Percentiles rank a stretch among this genome's conserved stretches.
These are phyloP conservation scores for Microctonus hyperodae DNA, from an alignment of 2,888 invertebrate genomes.

Conservation along the genomic window DNA sequence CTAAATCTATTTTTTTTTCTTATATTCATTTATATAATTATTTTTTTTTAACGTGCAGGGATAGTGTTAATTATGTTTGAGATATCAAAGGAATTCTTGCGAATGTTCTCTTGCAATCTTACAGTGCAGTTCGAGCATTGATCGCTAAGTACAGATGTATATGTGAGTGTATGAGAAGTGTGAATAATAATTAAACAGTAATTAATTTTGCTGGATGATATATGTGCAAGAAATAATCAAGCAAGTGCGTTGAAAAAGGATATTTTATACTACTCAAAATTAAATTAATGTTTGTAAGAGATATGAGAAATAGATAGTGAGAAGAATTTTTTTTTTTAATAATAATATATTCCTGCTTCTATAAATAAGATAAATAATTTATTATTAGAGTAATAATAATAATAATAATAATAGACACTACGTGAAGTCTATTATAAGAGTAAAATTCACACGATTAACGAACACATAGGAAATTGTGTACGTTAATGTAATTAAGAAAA, in stretches of 20 bases:
- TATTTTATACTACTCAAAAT: neutral
- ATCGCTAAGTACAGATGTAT: slow-evolving; percentile 18
- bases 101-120: slow-evolving; percentile 17
- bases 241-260: neutral
- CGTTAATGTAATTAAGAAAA: no score
- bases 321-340: no score
- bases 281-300: neutral
- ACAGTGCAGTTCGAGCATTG: slow-evolving; percentile 31
- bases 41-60: slow-evolving; percentile 14
- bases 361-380: neutral
- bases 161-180: neutral
- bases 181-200: neutral
- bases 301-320: neutral
- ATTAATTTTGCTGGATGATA: neutral
- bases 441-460: slow-evolving; percentile 14
- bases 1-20: neutral
- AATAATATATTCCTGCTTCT: no score
- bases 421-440: neutral
- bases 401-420: neutral
- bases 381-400: no score
- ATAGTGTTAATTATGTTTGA: slow-evolving; percentile 6
- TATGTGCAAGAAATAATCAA: neutral
- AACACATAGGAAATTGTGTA: no score
- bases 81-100: slow-evolving; percentile 10
- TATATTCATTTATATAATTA: slow-evolving; percentile 3